phyloP scores from a whole-genome alignment of 2,888 invertebrate species.

The Phalera bucephala region DNA sequence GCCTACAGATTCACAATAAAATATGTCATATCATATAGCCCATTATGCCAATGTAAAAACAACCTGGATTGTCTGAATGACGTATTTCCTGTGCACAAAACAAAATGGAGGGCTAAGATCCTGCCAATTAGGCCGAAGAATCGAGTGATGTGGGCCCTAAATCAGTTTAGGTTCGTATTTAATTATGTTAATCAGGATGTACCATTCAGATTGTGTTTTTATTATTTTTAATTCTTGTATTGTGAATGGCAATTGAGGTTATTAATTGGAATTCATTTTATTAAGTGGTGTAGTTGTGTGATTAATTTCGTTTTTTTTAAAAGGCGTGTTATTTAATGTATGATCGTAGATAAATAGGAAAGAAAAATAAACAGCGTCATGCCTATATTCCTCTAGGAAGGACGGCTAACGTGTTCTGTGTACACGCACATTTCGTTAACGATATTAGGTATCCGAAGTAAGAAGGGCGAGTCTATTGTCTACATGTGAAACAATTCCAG shows the following conservation, averaged over 20 bases:
- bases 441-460: no score
- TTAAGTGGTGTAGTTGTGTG: no score
- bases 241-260: slow-evolving; percentile 25
- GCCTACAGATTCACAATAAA: slow-evolving; percentile 61
- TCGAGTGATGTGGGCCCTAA: slow-evolving; percentile 66
- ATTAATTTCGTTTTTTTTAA: no score
- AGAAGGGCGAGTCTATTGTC: no score
- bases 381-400: no score
- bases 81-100: slow-evolving; percentile 63
- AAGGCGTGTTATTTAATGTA: no score
- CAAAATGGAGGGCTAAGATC: slow-evolving; percentile 48
- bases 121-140: slow-evolving; percentile 61
- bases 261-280: slow-evolving; percentile 13
- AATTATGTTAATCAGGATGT: slow-evolving; percentile 66
- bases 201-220: slow-evolving; percentile 44
- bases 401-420: no score
- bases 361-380: no score
- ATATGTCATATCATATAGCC: slow-evolving; percentile 77
- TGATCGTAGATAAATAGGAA: no score
- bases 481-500: no score
- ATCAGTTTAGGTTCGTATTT: slow-evolving; percentile 60
- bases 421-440: no score
- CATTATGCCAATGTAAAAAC: slow-evolving; percentile 68
- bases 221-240: slow-evolving; percentile 43
- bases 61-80: slow-evolving; percentile 59